phyloP scores from a whole-genome alignment of 2,888 invertebrate genomes.

The Dermolepida albohirtum region DNA sequence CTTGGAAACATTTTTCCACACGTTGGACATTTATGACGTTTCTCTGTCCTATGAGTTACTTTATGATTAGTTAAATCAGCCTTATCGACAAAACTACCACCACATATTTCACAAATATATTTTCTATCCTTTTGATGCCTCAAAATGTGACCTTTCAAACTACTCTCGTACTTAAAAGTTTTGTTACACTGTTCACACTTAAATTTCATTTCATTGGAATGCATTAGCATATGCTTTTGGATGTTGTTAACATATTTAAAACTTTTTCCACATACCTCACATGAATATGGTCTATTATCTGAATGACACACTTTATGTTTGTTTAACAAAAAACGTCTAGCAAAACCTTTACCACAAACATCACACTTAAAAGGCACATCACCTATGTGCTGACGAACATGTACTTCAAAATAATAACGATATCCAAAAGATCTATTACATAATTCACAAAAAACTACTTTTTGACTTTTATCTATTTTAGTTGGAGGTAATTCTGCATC shows the following conservation, averaged over 20 bases:
- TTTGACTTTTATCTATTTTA: conserved; percentile 2
- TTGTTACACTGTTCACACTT: conserved; percentile 16
- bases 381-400: conserved; percentile 2
- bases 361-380: conserved; percentile 20
- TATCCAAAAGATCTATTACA: conserved; percentile 15
- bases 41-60: not conserved
- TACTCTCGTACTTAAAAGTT: conserved; percentile 4
- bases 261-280: conserved; percentile 17
- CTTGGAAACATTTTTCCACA: conserved; percentile 22
- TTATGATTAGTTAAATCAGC: not conserved
- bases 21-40: conserved; percentile 3
- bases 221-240: conserved; percentile 12
- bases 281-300: conserved; percentile 5
- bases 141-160: not conserved
- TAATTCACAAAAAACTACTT: conserved; percentile 6
- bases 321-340: not conserved
- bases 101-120: conserved; percentile 25
- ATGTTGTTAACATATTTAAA: conserved; percentile 11
- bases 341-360: conserved; percentile 15
- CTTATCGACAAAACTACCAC: not conserved
- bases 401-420: conserved; percentile 8
- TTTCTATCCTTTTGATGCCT: conserved; percentile 4
- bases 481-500: conserved; percentile 16
- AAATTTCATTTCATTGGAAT: conserved; percentile 13
- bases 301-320: conserved; percentile 14